Conservation (phyloP, 2,888 invertebrate species). For the Lymantria dispar region DNA sequence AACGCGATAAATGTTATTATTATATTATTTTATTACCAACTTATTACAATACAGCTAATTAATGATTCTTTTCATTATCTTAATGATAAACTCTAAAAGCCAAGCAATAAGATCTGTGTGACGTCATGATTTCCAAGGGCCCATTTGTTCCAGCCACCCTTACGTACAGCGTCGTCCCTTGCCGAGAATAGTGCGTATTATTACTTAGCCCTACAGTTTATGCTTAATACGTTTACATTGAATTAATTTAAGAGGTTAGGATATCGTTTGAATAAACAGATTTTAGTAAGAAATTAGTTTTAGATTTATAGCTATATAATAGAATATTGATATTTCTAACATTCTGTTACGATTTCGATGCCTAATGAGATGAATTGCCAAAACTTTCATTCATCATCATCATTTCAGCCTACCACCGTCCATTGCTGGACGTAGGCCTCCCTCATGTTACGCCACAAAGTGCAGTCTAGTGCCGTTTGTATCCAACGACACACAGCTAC, state of each 20-base stretch:
- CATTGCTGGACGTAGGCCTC: too few species aligned
- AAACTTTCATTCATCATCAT: too few species aligned
- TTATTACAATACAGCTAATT: not conserved
- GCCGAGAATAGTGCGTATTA: constrained; percentile 7
- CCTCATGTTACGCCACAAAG: too few species aligned
- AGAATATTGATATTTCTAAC: too few species aligned
- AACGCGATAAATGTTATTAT: too few species aligned
- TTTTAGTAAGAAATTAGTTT: not conserved
- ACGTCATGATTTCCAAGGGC: constrained; percentile 17
- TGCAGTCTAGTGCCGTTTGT: too few species aligned
- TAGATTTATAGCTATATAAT: not conserved
- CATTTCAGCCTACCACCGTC: too few species aligned
- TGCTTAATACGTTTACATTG: constrained; percentile 20
- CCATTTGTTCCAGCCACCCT: constrained; percentile 16
- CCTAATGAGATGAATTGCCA: too few species aligned
- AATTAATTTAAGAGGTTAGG: constrained; percentile 8
- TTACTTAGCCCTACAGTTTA: constrained; percentile 6
- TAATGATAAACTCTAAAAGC: not conserved
- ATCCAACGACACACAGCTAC: too few species aligned
- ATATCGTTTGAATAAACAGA: constrained; percentile 2
- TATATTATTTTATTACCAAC: too few species aligned
- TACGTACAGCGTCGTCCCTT: constrained; percentile 8
- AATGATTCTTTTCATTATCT: not conserved
- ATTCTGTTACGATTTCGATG: too few species aligned
- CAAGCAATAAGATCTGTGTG: constrained; percentile 18